Evolutionary conservation across 2,888 invertebrate genomes (phyloP), one percentile per base, ranked within the genome.

Genomic region (Drosophila stalkeri): DNA sequence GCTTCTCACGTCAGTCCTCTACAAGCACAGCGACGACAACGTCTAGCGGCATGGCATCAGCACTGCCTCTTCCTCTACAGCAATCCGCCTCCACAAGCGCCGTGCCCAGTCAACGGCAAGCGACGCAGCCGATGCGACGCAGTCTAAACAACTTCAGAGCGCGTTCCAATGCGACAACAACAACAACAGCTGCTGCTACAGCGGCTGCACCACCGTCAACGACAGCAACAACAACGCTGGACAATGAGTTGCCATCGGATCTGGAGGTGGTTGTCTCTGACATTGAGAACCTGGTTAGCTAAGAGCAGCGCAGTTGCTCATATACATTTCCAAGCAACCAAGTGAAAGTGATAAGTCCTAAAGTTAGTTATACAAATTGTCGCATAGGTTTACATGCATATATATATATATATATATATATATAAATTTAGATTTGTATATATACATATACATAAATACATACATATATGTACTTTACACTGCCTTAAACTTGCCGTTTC

Each of bases 211-310:
- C 52, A 23, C 8, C 37, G 16, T n/a, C 63, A 14, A 33, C 75
- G n/a, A 12, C 85, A 23, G 20, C 68, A 37, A 43, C 72, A 62
- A 39, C 76, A 64, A 62, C 77, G 16, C 60, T 69, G 39, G 82
- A 91, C 61, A 86, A 86, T 14, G 91, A 92, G 70, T 77, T 92
- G 78, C 91, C 92, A 52, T 92, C 93, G 55, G 92, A 93, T 76
- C 80, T 93, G 61, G 93, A 93, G 86, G 92, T 93, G 41, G 92
- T 92, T 86, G 90, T 93, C 49, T 93, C 92, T 27, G 93, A 93
- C 78, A 85, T 93, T 67, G 93, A 93, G 82, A 93, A 93, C 81
- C 78, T 93, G 90, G 92, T 93, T 90, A 93, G 93, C 92, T 93
- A 93, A 86, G 82, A 86, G 73, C 73, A 68, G 66, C 72, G 37